These are phyloP conservation scores for Drosophila fuyamai DNA, from an alignment of 1,140 invertebrate species.

Conservation along the genomic window DNA sequence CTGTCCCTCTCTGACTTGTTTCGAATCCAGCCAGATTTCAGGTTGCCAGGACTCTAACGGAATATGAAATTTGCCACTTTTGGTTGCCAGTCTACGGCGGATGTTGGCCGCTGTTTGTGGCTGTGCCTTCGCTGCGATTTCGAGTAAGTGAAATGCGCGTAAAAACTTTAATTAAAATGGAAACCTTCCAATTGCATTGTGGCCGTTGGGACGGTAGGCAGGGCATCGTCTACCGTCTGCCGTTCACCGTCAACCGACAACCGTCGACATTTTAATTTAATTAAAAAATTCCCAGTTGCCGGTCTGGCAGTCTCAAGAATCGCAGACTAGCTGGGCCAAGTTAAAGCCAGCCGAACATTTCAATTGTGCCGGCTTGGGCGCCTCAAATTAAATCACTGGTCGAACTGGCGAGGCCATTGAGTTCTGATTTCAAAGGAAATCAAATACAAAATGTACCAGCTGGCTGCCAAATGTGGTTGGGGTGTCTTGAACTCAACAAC, in stretches of 20 bases:
- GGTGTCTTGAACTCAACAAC: background rate
- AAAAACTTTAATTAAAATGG: slow-evolving; percentile 83
- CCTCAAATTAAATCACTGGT: slow-evolving; percentile 52
- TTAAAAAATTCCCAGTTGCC: slow-evolving; percentile 58
- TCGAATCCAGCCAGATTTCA: slow-evolving; percentile 4
- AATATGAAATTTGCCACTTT: slow-evolving; percentile 68
- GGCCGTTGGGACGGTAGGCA: slow-evolving; percentile 40
- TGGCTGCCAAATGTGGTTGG: background rate
- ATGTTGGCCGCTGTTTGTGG: slow-evolving; percentile 52
- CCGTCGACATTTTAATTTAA: slow-evolving; percentile 74
- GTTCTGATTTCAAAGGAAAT: slow-evolving; percentile 47
- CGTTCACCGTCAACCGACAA: background rate
- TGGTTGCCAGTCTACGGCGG: slow-evolving; percentile 8
- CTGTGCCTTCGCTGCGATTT: slow-evolving; percentile 53
- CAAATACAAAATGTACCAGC: slow-evolving; percentile 28
- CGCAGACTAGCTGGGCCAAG: slow-evolving; percentile 25
- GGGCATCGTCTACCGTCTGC: slow-evolving; percentile 19
- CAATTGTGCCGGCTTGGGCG: slow-evolving; percentile 28
- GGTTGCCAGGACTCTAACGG: slow-evolving; percentile 52
- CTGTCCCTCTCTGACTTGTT: slow-evolving; percentile 1
- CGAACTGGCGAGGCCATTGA: slow-evolving; percentile 20
- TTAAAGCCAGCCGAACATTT: slow-evolving; percentile 54
- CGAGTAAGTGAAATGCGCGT: slow-evolving; percentile 66
- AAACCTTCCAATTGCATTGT: slow-evolving; percentile 81
- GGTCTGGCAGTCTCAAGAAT: slow-evolving; percentile 48